Conservation (phyloP, 2,888 invertebrate genomes). For the Chaitophorus viminalis region DNA sequence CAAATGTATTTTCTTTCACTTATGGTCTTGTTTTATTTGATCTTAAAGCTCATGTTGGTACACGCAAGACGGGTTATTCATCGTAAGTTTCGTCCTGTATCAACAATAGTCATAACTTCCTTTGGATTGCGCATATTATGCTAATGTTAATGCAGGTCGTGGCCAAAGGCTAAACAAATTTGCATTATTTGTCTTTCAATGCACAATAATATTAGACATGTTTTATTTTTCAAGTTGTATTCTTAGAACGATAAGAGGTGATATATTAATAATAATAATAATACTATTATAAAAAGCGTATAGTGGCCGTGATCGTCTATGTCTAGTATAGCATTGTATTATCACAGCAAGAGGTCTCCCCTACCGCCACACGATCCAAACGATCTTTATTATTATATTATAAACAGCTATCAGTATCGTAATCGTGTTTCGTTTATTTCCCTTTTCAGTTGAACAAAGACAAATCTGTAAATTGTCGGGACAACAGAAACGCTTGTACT, state of each 20-base stretch:
- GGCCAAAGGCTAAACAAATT: slow-evolving; percentile 57
- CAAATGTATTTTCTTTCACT: background rate
- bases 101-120: slow-evolving; percentile 39
- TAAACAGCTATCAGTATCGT: slow-evolving; percentile 12
- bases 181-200: slow-evolving; percentile 51
- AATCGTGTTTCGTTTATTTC: slow-evolving; percentile 16
- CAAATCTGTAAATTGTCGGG: background rate
- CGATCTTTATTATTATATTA: slow-evolving; percentile 25
- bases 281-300: slow-evolving; percentile 47
- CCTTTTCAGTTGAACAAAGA: slow-evolving; percentile 9
- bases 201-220: slow-evolving; percentile 27
- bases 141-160: slow-evolving; percentile 40
- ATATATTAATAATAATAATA: slow-evolving; percentile 43
- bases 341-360: slow-evolving; percentile 56
- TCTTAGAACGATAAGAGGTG: slow-evolving; percentile 40
- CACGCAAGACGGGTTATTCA: slow-evolving; percentile 25
- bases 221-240: slow-evolving; percentile 22
- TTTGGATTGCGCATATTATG: slow-evolving; percentile 12
- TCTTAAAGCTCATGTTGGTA: slow-evolving; percentile 7
- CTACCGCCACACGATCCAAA: slow-evolving; percentile 14
- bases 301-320: slow-evolving; percentile 1
- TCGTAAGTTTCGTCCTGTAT: slow-evolving; percentile 15
- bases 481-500: background rate
- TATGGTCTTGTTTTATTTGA: slow-evolving; percentile 25
- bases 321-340: slow-evolving; percentile 11